phyloP scores from a whole-genome alignment of 2,888 invertebrate species.

The Hartigia nigra region DNA sequence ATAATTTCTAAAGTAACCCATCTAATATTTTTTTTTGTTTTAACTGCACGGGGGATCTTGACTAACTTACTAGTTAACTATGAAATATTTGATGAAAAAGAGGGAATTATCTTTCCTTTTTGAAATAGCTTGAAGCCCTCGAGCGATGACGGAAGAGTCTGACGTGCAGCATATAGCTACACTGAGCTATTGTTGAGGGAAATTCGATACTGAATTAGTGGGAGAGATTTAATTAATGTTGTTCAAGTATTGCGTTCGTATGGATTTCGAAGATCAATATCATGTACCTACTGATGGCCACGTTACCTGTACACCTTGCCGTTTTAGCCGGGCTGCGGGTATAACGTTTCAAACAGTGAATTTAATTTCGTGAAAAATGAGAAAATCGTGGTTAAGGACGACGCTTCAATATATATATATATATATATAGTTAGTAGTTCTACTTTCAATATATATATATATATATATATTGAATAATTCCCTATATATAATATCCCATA shows the following conservation, averaged over 20 bases:
- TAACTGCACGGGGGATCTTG: background rate
- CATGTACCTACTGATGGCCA: background rate
- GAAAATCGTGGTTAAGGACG: background rate
- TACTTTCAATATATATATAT: background rate
- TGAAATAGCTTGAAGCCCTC: background rate
- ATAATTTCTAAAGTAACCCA: background rate
- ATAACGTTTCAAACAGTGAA: background rate
- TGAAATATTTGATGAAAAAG: background rate
- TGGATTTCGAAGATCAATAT: background rate
- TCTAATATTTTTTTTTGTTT: background rate
- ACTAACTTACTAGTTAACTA: background rate
- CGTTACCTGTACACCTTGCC: background rate
- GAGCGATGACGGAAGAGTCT: background rate
- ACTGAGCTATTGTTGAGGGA: slow-evolving; percentile 13
- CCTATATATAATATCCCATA: no score
- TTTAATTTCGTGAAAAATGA: background rate
- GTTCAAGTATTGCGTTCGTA: slow-evolving; percentile 17
- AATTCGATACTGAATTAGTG: slow-evolving; percentile 22
- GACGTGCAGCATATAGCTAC: background rate
- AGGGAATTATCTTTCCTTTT: background rate
- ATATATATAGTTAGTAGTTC: no score
- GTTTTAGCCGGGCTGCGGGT: background rate
- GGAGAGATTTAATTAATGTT: slow-evolving; percentile 21
- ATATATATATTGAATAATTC: no score
- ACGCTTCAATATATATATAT: background rate